These are phyloP conservation scores for Engraulis encrasicolus DNA, from an alignment of 2,113 vertebrate species.

Conservation along the genomic window DNA sequence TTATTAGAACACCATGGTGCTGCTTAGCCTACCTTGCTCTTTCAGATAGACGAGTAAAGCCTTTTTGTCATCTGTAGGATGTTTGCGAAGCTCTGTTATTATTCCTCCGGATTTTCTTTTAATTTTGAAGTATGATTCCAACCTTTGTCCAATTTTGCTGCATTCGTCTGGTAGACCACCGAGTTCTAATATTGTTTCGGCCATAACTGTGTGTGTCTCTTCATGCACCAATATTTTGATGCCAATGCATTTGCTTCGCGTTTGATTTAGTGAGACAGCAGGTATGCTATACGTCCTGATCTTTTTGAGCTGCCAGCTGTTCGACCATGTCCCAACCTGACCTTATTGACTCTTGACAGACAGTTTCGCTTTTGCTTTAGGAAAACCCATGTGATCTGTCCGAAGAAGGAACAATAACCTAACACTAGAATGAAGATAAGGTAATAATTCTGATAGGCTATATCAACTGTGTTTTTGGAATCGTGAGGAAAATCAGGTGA, in stretches of 20 bases:
- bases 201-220: constrained; percentile 35
- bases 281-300: too few relatives aligned
- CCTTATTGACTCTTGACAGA: too few relatives aligned
- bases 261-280: neutral
- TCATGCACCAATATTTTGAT: neutral
- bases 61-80: constrained; percentile 52
- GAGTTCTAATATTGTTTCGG: constrained; percentile 37
- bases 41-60: constrained; percentile 51
- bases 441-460: too few relatives aligned
- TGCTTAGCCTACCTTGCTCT: constrained; percentile 52
- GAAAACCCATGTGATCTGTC: constrained; percentile 31
- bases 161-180: constrained; percentile 56
- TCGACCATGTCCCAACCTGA: too few relatives aligned
- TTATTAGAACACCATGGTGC: neutral
- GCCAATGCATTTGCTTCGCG: neutral
- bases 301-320: too few relatives aligned
- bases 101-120: constrained; percentile 62
- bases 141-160: constrained; percentile 23
- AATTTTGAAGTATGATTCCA: constrained; percentile 61
- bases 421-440: too few relatives aligned
- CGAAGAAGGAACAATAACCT: constrained; percentile 8
- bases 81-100: constrained; percentile 39
- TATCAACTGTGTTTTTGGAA: too few relatives aligned
- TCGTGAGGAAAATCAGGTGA: too few relatives aligned
- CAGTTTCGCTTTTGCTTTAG: constrained; percentile 48